These are phyloP conservation scores for Athrips mouffetella DNA, from an alignment of 2,888 invertebrate genomes.

Conservation along the genomic window DNA sequence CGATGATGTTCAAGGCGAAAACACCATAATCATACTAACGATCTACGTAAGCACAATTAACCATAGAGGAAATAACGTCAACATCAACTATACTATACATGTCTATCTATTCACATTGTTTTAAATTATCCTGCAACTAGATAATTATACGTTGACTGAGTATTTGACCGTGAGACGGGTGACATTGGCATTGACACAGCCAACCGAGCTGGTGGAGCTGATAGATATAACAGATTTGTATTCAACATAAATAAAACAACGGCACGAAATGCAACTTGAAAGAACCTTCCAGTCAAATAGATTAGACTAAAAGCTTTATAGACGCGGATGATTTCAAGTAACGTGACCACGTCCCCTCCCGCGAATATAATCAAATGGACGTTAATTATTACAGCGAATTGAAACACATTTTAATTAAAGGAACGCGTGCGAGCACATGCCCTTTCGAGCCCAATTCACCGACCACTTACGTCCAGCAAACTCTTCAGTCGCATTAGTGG, in stretches of 20 bases:
- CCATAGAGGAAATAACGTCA: constrained; percentile 3
- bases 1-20: constrained; percentile 10
- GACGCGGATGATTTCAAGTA: constrained; percentile 9
- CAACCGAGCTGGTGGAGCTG: constrained; percentile 26
- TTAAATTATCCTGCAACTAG: constrained; percentile 11
- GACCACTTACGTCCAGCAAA: constrained; percentile 8
- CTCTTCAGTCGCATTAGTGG: constrained; percentile 5
- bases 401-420: constrained; percentile 26
- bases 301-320: constrained; percentile 9
- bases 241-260: constrained; percentile 17
- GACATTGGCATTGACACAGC: constrained; percentile 48
- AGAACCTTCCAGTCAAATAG: neutral
- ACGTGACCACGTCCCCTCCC: constrained; percentile 25
- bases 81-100: neutral
- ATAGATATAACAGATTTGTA: constrained; percentile 24
- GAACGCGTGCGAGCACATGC: constrained; percentile 21
- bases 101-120: neutral
- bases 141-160: constrained; percentile 27
- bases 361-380: constrained; percentile 25
- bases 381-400: constrained; percentile 26
- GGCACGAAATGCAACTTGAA: constrained; percentile 8
- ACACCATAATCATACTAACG: neutral
- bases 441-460: constrained; percentile 10
- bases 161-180: constrained; percentile 43
- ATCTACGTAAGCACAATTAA: neutral